Evolutionary conservation across 2,888 invertebrate genomes (phyloP).

Genomic region (Cephus nigrinus): DNA sequence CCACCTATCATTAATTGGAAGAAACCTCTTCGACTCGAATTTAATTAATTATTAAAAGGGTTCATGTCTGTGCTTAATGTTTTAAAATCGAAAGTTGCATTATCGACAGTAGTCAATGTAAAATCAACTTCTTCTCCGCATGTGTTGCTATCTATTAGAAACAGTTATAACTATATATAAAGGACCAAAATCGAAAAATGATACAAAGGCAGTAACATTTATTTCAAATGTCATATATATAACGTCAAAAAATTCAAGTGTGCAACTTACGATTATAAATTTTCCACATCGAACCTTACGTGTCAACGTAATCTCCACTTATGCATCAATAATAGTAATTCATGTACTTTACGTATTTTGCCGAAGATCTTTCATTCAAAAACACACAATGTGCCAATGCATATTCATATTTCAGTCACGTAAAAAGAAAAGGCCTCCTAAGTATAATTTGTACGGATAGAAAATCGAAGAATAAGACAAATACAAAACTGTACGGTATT

Average conservation of each 20-base stretch:
- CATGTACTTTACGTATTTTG: neutral
- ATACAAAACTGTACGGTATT: neutral
- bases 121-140: neutral
- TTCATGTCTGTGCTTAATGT: neutral
- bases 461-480: neutral
- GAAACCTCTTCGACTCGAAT: neutral
- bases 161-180: neutral
- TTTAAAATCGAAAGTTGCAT: neutral
- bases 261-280: neutral
- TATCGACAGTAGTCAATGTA: neutral
- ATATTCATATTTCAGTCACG: neutral
- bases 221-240: neutral
- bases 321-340: neutral
- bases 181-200: neutral
- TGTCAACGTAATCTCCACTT: neutral
- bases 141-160: neutral
- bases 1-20: neutral
- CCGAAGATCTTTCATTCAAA: neutral
- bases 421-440: neutral
- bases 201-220: neutral
- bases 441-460: neutral
- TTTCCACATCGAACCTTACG: neutral
- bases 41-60: too few species aligned
- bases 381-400: neutral
- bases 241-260: neutral